A percentile compares a stretch with the other conserved stretches of the same genome.
phyloP scores from a whole-genome alignment of 2,797 vertebrate species.

The Anguilla anguilla region DNA sequence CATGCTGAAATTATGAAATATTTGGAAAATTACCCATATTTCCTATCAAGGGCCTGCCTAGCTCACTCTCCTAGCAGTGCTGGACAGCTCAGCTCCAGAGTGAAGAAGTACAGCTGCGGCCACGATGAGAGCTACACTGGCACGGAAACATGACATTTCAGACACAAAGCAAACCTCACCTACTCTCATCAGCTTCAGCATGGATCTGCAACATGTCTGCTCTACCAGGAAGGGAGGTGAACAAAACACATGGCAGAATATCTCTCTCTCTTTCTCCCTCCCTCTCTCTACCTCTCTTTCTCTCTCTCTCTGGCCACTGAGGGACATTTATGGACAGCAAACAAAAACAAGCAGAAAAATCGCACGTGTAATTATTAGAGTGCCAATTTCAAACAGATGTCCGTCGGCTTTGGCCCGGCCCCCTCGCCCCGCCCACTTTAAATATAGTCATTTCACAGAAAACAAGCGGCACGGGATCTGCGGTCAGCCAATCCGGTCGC shows the following conservation, averaged over 20 bases:
- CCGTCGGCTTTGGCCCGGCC: slow-evolving; percentile 63
- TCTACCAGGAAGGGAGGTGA: slow-evolving; percentile 49
- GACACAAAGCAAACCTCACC: slow-evolving; percentile 50
- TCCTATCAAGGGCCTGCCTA: background rate
- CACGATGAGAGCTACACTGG: slow-evolving; percentile 52
- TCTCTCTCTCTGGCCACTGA: slow-evolving; percentile 41
- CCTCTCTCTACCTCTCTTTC: background rate
- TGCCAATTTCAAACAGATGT: slow-evolving; percentile 73
- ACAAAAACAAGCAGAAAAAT: slow-evolving; percentile 46
- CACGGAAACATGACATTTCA: slow-evolving; percentile 51
- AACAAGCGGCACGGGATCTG: slow-evolving; percentile 68
- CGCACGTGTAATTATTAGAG: slow-evolving; percentile 68
- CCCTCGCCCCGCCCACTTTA: slow-evolving; percentile 62
- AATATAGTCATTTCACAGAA: slow-evolving; percentile 77
- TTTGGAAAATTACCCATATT: slow-evolving; percentile 10
- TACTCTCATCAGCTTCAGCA: slow-evolving; percentile 46
- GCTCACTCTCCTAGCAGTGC: background rate
- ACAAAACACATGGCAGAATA: slow-evolving; percentile 43
- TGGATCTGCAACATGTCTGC: slow-evolving; percentile 43
- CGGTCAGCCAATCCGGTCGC: slow-evolving; percentile 65
- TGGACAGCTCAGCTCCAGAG: background rate
- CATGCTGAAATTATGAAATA: background rate
- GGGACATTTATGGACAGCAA: slow-evolving; percentile 46
- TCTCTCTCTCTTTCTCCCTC: slow-evolving; percentile 1
- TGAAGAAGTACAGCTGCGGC: slow-evolving; percentile 39